Evolutionary conservation across 2,888 invertebrate species (phyloP).

Genomic region (Eristalinus aeneus): DNA sequence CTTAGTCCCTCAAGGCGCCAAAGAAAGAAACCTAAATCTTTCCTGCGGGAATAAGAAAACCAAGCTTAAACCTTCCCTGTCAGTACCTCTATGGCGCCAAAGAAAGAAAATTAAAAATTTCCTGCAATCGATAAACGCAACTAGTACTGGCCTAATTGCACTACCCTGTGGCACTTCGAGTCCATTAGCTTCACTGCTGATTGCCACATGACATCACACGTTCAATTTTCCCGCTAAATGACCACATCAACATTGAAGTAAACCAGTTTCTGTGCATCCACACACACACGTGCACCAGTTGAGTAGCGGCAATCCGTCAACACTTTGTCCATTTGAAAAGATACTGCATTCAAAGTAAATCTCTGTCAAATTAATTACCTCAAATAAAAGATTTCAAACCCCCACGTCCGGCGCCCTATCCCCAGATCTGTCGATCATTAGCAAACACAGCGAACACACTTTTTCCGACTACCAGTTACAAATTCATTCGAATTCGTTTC

Average conservation of each 20-base stretch:
- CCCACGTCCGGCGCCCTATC: background rate
- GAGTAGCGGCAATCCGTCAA: constrained; percentile 44
- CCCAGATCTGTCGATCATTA: constrained; percentile 40
- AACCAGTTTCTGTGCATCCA: constrained; percentile 39
- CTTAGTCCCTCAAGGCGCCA: too few species aligned
- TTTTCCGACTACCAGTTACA: constrained; percentile 57
- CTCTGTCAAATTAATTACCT: constrained; percentile 66
- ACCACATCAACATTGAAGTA: constrained; percentile 20
- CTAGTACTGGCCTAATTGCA: background rate
- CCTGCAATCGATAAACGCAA: background rate
- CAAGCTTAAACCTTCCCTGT: too few species aligned
- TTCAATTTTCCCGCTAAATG: constrained; percentile 11
- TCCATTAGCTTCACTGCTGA: constrained; percentile 8
- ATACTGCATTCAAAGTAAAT: constrained; percentile 42
- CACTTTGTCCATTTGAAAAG: constrained; percentile 58
- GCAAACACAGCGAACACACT: constrained; percentile 14
- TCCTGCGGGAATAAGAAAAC: too few species aligned
- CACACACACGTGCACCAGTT: background rate
- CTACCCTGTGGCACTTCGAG: constrained; percentile 1
- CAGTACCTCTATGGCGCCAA: background rate
- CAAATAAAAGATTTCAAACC: constrained; percentile 39
- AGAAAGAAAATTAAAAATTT: background rate
- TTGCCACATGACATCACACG: constrained; percentile 40
- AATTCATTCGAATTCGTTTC: constrained; percentile 63
- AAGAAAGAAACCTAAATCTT: too few species aligned